Evolutionary conservation across 2,797 vertebrate species (phyloP), one percentile per base, ranked within the genome.

Genomic region (Champsocephalus gunnari): DNA sequence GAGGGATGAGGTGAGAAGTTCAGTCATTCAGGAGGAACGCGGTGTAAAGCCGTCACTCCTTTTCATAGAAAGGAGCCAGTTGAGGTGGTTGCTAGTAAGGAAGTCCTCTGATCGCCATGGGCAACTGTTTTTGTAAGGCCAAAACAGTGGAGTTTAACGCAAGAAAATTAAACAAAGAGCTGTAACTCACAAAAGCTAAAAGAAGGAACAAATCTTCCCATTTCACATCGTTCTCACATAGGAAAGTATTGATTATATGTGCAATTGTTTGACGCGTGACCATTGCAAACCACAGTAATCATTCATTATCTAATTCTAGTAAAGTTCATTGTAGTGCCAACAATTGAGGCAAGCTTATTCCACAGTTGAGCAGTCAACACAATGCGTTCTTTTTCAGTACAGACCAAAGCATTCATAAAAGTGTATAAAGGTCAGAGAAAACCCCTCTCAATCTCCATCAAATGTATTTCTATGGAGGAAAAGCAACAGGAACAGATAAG

Each of bases 401-500:
- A 5, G 17, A 54, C 38, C 12, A 69, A n/a, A 51, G 58, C 59
- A 63, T 72, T 74, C 38, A 66, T 45, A 49, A 66, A 63, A 4
- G 41, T 53, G 49, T 59, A 60, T 56, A 24, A 32, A 81, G 77
- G 77, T 83, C 69, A 85, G 66, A 60, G 48, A 83, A 79, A 81
- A 50, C 58, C 64, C 55, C 49, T 58, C 53, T 19, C 62, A n/a
- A 58, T 54, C 64, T 69, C 53, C 48, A 58, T 80, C 64, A 75
- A 85, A 81, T 85, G 66, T 76, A 88, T 88, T 87, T 84, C 66
- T 24, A 75, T 45, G 77, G 56, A 88, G 70, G 80, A 74, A 80
- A 74, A 73, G 80, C 68, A 85, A 80, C 79, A 79, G 71, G 69
- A 84, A 80, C 71, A 89, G 81, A 87, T 85, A 92, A 90, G 71